Evolutionary conservation across 2,797 vertebrate species (phyloP).

Genomic region (Sylvia borin): DNA sequence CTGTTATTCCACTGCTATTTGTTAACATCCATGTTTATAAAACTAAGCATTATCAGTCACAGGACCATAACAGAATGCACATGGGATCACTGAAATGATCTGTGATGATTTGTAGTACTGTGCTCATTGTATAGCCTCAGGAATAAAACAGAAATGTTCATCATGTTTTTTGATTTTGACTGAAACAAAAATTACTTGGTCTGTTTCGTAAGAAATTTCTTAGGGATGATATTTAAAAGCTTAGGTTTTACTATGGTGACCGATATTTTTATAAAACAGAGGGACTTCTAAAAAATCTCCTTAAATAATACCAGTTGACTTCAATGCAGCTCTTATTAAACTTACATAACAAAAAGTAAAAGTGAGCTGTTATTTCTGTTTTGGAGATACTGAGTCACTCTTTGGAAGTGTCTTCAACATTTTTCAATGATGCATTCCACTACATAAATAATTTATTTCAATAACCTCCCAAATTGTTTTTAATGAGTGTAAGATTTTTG

Average conservation of each 20-base stretch:
- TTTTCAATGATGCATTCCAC: neutral
- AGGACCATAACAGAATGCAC: neutral
- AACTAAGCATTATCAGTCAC: neutral
- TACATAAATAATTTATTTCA: neutral
- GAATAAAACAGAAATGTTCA: neutral
- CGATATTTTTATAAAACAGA: neutral
- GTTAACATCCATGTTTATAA: neutral
- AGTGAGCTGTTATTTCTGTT: neutral
- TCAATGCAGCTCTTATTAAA: neutral
- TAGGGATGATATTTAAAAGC: neutral
- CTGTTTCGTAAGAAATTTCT: neutral
- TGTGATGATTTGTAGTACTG: neutral
- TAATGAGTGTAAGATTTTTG: neutral
- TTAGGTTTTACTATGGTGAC: neutral
- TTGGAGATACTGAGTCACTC: neutral
- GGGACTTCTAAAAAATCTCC: neutral
- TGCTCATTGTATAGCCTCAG: neutral
- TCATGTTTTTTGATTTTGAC: neutral
- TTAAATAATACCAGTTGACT: neutral
- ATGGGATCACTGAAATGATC: neutral
- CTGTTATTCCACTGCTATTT: neutral
- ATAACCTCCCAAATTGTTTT: neutral
- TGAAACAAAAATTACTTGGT: neutral
- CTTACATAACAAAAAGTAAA: slow-evolving; percentile 1
- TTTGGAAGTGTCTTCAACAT: neutral